Conservation (phyloP, 2,797 vertebrate genomes). For the Thunnus albacares region DNA sequence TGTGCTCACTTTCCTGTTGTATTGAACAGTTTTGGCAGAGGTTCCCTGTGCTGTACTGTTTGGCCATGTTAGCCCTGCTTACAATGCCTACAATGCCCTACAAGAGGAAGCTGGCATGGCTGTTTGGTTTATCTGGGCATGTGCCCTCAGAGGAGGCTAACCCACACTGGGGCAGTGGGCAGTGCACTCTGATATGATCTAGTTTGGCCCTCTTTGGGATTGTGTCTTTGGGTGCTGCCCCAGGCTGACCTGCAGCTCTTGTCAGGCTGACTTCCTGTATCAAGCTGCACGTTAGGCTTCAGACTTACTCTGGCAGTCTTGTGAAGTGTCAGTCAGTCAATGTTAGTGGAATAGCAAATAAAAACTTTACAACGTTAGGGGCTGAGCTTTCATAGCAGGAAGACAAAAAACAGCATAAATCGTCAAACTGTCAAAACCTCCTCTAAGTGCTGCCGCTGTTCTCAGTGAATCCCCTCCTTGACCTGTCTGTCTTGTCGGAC, state of each 20-base stretch:
- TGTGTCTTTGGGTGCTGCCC: conserved; percentile 17
- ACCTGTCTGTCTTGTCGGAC: conserved; percentile 50
- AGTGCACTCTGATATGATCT: conserved; percentile 32
- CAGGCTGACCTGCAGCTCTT: conserved; percentile 3
- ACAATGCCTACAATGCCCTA: conserved; percentile 36
- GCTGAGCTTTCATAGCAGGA: conserved; percentile 8
- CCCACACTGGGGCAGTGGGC: conserved; percentile 30
- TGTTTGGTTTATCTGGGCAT: conserved; percentile 31
- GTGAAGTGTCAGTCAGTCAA: conserved; percentile 17
- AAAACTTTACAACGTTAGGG: conserved; percentile 13
- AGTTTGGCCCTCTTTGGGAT: conserved; percentile 8
- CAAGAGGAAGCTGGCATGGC: conserved; percentile 47
- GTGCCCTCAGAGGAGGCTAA: conserved; percentile 36
- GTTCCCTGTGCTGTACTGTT: conserved; percentile 22
- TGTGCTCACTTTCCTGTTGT: conserved; percentile 16
- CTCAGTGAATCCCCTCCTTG: conserved; percentile 22
- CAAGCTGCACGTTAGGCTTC: not conserved
- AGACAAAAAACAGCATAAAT: conserved; percentile 7
- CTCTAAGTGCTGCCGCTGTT: not conserved
- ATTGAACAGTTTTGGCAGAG: conserved; percentile 37
- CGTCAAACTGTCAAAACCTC: conserved; percentile 10
- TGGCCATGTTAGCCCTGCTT: conserved; percentile 28
- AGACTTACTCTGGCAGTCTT: not conserved
- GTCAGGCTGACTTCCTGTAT: conserved; percentile 10
- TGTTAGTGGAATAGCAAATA: conserved; percentile 15